Percentiles rank a stretch among this genome's conserved stretches.
phyloP scores from a whole-genome alignment of 2,113 vertebrate species.

The Silurus glanis region DNA sequence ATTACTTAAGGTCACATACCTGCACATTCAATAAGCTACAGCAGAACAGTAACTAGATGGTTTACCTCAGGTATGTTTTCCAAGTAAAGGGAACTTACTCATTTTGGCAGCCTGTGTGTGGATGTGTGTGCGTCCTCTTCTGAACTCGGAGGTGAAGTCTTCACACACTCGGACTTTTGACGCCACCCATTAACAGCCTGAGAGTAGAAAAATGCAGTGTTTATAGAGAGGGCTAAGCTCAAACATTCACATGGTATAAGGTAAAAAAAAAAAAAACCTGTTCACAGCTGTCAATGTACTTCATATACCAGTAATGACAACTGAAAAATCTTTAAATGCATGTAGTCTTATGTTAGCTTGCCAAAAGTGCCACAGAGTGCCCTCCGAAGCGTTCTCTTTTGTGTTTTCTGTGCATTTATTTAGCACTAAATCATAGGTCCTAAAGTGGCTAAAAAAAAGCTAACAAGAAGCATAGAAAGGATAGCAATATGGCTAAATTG shows the following conservation, averaged over 20 bases:
- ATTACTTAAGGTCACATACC: constrained; percentile 5
- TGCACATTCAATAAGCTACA: background rate
- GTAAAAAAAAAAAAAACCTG: background rate
- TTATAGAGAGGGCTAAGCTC: background rate
- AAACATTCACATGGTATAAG: background rate
- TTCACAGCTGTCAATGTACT: background rate
- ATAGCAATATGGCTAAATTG: too few relatives aligned
- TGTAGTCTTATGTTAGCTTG: too few relatives aligned
- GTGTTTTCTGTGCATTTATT: too few relatives aligned
- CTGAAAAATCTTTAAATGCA: too few relatives aligned
- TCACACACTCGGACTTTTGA: constrained; percentile 54
- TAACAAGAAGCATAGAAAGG: too few relatives aligned
- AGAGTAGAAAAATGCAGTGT: background rate
- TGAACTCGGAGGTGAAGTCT: constrained; percentile 48
- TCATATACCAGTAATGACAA: background rate
- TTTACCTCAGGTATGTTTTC: background rate
- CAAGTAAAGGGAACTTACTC: constrained; percentile 67
- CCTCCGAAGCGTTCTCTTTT: too few relatives aligned
- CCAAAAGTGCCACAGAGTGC: too few relatives aligned
- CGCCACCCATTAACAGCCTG: constrained; percentile 61
- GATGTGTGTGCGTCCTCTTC: constrained; percentile 49
- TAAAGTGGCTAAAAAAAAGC: too few relatives aligned
- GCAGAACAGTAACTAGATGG: background rate
- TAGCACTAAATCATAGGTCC: too few relatives aligned
- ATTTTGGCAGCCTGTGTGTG: constrained; percentile 62